Conservation (phyloP, 2,888 invertebrate genomes). For the Lasioglossum villosulum region DNA sequence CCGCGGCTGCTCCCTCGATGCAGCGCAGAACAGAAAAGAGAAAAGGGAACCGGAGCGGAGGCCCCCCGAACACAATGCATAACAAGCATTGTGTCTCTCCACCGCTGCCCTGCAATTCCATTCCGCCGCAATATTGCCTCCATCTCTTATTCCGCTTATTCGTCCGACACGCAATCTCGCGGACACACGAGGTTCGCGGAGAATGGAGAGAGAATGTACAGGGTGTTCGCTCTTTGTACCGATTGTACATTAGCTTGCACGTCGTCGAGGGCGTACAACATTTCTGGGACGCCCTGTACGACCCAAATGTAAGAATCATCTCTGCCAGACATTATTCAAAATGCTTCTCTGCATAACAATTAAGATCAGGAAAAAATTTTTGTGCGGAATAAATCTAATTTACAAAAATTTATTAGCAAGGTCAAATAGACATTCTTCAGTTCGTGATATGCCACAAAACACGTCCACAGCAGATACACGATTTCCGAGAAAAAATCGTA, state of each 20-base stretch:
- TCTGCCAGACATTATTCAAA: too few species aligned
- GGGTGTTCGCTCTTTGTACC: not conserved
- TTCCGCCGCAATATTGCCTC: slow-evolving; percentile 74
- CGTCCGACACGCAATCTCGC: slow-evolving; percentile 45
- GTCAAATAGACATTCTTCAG: too few species aligned
- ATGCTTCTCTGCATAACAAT: too few species aligned
- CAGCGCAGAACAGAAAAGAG: slow-evolving; percentile 12
- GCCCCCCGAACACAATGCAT: slow-evolving; percentile 76
- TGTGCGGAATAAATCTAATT: too few species aligned
- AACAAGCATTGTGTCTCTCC: slow-evolving; percentile 82
- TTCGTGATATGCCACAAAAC: too few species aligned
- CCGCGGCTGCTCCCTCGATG: slow-evolving; percentile 22
- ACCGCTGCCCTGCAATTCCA: slow-evolving; percentile 79
- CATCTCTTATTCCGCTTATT: slow-evolving; percentile 75
- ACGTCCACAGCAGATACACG: not conserved
- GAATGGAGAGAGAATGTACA: not conserved
- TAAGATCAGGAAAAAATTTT: too few species aligned
- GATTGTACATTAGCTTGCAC: not conserved
- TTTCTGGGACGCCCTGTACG: too few species aligned
- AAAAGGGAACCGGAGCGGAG: not conserved
- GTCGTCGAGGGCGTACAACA: too few species aligned
- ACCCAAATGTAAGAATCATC: too few species aligned
- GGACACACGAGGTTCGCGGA: not conserved
- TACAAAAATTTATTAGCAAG: too few species aligned
- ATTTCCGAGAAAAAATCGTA: too few species aligned